Base-by-base conservation (phyloP, 2,113 vertebrate species). In the Bujurquina vittata region DNA sequence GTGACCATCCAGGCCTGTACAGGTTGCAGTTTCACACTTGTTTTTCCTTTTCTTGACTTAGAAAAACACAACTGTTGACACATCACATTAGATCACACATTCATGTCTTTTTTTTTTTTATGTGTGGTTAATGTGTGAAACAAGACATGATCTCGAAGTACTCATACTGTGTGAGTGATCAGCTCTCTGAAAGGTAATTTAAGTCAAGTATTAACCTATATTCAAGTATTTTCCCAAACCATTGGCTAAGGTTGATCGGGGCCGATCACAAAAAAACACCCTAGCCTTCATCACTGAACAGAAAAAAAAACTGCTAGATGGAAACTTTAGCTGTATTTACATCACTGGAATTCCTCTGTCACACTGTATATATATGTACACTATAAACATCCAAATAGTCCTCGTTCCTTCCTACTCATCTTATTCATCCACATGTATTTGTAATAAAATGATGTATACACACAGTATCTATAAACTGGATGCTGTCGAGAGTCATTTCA, bases 381-480 rank as follows among this genome's bases (percentile, higher is more conserved):
- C 83, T 79, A 37, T 72, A 92, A 92, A 93, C 92, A 91, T 22
- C 59, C 52, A 84, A 75, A 90, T 4, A 82, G 75, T 22, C 46
- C 20, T 12, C 37, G 59, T 20, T 75, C 15, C 55, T 29, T 22
- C 62, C 55, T 83, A 82, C 58, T 79, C 40, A 49, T 75, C 61
- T 20, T 54, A 62, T 83, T 55, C 17, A 69, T n/a, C 75, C 57
- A 79, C 56, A 75, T 72, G 22, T 20, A n/a, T 74, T 18, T 37
- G 22, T 31, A 59, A 73, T 33, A 31, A 20, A 2, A 54, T 31
- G 14, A 54, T 8, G 67, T 18, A 52, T 26, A 12, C 26, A 52
- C 35, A 55, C 35, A 22, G 10, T 11, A n/a, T 3, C 52, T 55
- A n/a, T 15, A 55, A 58, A 40, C 22, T 55, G 52, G 65, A 72